These are phyloP conservation scores for Vandiemenella viatica DNA, from an alignment of 2,888 invertebrate species.

Conservation along the genomic window DNA sequence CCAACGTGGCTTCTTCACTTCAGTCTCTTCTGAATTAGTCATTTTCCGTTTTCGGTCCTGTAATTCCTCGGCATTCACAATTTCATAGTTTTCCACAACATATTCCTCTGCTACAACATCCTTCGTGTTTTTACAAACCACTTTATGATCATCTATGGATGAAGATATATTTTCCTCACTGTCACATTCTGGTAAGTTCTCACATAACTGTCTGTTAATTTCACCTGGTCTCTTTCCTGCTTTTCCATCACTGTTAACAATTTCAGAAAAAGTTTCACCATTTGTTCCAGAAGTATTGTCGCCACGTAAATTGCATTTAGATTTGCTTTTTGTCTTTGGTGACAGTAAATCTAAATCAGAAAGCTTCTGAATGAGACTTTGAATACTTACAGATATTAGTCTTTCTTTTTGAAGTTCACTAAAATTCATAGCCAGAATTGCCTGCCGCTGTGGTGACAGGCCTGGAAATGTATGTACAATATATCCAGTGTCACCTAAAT, in stretches of 20 bases:
- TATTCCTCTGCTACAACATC: not conserved
- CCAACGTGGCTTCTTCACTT: conserved; percentile 45
- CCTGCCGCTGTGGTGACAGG: conserved; percentile 63
- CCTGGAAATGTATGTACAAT: conserved; percentile 67
- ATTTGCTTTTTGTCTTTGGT: not conserved
- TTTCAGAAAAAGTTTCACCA: conserved; percentile 9
- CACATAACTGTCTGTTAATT: not conserved
- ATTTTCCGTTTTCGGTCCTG: conserved; percentile 9
- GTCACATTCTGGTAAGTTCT: not conserved
- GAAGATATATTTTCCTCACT: not conserved
- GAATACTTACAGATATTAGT: conserved; percentile 60
- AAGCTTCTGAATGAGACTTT: conserved; percentile 52
- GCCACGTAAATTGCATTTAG: not conserved
- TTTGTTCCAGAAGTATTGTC: not conserved
- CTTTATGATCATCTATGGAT: conserved; percentile 14
- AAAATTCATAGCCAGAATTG: conserved; percentile 67
- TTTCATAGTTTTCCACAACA: not conserved
- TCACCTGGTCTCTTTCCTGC: conserved; percentile 15
- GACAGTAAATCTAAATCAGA: conserved; percentile 39
- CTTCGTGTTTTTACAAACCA: conserved; percentile 3
- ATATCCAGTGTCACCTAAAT: conserved; percentile 49
- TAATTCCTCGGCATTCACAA: not conserved
- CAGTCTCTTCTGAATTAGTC: conserved; percentile 7
- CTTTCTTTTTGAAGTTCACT: conserved; percentile 49
- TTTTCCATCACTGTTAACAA: conserved; percentile 8